phyloP scores from a whole-genome alignment of 2,888 invertebrate species.

The Ophion slaviceki region DNA sequence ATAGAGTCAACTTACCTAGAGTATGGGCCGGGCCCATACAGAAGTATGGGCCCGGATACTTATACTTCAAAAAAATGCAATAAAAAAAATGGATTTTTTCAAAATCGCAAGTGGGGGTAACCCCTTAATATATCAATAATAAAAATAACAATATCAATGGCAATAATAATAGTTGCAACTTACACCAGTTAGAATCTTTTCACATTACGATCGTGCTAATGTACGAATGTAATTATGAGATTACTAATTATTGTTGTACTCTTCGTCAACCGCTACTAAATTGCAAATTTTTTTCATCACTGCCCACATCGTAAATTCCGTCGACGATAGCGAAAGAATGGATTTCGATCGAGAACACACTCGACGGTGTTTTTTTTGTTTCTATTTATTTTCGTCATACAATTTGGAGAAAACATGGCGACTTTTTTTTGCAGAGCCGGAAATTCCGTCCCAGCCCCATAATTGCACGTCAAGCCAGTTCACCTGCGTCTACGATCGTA shows the following conservation, averaged over 20 bases:
- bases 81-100: no score
- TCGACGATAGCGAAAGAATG: neutral
- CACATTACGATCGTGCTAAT: no score
- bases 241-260: neutral
- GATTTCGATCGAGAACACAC: neutral
- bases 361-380: neutral
- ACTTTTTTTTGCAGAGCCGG: slow-evolving; percentile 26
- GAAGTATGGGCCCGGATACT: no score
- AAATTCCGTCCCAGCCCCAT: slow-evolving; percentile 61
- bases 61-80: no score
- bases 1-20: no score
- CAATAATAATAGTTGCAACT: neutral
- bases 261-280: neutral
- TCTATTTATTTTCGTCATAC: neutral
- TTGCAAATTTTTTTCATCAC: neutral
- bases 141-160: neutral
- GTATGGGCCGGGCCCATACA: no score
- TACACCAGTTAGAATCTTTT: no score
- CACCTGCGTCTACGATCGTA: slow-evolving; percentile 80
- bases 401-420: neutral
- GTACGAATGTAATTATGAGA: no score
- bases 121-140: neutral
- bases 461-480: slow-evolving; percentile 81
- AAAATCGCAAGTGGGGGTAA: no score
- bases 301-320: neutral